phyloP scores from a whole-genome alignment of 2,113 vertebrate genomes.

The Glaucidium brasilianum region DNA sequence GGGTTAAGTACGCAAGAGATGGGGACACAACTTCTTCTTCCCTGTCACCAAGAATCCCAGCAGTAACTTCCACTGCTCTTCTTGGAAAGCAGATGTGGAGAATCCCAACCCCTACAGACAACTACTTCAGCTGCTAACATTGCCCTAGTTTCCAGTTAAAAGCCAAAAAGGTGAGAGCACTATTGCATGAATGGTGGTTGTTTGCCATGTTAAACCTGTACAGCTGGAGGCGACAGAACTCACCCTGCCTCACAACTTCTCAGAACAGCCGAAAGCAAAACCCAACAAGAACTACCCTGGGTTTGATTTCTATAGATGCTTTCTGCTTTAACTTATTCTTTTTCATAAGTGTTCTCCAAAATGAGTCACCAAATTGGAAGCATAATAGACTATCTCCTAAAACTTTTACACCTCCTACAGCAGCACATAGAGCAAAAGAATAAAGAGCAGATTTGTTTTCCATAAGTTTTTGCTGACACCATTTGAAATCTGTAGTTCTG shows the following conservation, averaged over 20 bases:
- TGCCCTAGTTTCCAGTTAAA: background rate
- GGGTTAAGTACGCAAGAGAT: background rate
- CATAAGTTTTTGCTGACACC: background rate
- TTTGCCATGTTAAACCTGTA: background rate
- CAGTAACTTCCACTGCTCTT: background rate
- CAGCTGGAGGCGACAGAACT: background rate
- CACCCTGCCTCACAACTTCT: background rate
- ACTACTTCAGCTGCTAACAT: background rate
- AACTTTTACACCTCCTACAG: background rate
- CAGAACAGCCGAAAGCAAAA: background rate
- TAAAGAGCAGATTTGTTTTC: background rate
- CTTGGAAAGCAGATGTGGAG: background rate
- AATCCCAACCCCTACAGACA: background rate
- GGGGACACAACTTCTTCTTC: background rate
- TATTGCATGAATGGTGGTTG: background rate
- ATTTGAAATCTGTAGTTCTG: background rate
- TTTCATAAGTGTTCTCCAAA: background rate
- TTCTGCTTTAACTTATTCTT: background rate
- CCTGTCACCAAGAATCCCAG: background rate
- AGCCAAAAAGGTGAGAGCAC: background rate
- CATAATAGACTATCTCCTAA: background rate
- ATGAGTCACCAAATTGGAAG: background rate
- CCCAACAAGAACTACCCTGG: background rate
- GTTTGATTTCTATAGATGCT: background rate
- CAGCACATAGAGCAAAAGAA: background rate